Base-by-base conservation (phyloP, 2,888 invertebrate genomes). In the Scaptomyza parva region DNA sequence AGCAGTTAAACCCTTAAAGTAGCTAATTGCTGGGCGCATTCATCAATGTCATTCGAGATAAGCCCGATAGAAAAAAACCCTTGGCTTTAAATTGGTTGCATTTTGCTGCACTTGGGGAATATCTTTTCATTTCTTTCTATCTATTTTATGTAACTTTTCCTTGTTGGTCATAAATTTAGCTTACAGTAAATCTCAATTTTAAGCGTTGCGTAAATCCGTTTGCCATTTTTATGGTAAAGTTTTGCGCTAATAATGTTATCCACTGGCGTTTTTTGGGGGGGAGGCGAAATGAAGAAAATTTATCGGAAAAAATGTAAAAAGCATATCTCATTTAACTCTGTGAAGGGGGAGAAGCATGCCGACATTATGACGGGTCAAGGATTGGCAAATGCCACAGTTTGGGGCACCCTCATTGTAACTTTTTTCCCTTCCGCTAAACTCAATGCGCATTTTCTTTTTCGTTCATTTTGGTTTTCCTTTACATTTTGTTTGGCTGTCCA, bases 341-440 rank as follows among this genome's bases (percentile, higher is more conserved):
- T 70, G n/a, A 26, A 28, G 5, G 51, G 44, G 61, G 20, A 14
- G 40, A 33, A 12, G 30, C 12, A 14, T 28, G 70, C 37, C 40
- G 68, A 75, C 81, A 76, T 88, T 88, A 87, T 89, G 88, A 79
- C 78, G 79, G 88, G 88, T 88, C 88, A 89, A 89, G 88, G 88
- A 88, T 88, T 89, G 79, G 40, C 78, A 72, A 75, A 70, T 68
- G 70, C 67, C 47, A 54, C 26, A 26, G 58, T 20, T 55, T 71
- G 43, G 55, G 40, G 41, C 55, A 40, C 67, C 67, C 62, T 55
- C 67, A 12, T 41, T 40, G 43, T 28, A 41, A 52, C 58, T 57
- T 50, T 65, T 43, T 54, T 3, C 40, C 55, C 26, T 8, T 7
- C 26, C 40, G 33, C 47, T 17, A 14, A 37, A 17, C 8, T 39